phyloP scores from a whole-genome alignment of 1,140 invertebrate species.

The Medauroidea extradentata region DNA sequence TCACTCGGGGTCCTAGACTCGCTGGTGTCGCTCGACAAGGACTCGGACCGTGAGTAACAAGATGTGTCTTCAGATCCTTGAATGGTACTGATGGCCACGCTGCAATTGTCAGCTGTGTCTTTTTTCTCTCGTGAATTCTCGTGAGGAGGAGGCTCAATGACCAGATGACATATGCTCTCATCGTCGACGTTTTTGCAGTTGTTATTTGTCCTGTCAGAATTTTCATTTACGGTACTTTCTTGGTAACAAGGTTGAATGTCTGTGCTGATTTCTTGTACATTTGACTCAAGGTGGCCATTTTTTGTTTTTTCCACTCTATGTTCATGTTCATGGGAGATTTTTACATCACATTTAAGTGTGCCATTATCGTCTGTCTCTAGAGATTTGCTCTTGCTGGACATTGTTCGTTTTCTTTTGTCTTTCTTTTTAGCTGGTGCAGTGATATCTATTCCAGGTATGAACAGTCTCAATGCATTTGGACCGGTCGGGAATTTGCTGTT shows the following conservation, averaged over 20 bases:
- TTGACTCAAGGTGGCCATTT: not conserved
- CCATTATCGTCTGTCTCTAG: not conserved
- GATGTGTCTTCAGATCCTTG: not conserved
- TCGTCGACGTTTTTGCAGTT: not conserved
- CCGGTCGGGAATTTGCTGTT: slow-evolving; percentile 47
- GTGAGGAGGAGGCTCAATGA: not conserved
- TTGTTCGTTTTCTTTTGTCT: slow-evolving; percentile 45
- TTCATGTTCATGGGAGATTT: not conserved
- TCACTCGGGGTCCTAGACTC: slow-evolving; percentile 23
- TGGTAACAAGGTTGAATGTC: not conserved
- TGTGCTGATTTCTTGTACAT: not conserved
- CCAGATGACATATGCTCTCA: not conserved
- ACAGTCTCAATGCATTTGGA: slow-evolving; percentile 47
- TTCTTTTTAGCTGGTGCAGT: slow-evolving; percentile 41
- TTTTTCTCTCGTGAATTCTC: not conserved
- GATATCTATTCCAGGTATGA: slow-evolving; percentile 51
- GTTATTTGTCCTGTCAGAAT: slow-evolving; percentile 1
- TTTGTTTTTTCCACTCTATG: too few species aligned
- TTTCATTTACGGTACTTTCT: not conserved
- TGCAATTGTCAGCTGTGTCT: not conserved
- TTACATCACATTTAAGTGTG: not conserved
- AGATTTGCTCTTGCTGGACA: slow-evolving; percentile 5
- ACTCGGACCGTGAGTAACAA: slow-evolving; percentile 19
- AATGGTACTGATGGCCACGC: not conserved
- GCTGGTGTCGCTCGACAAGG: slow-evolving; percentile 24